Conservation (phyloP, 2,797 vertebrate species). For the Epinephelus coioides region DNA sequence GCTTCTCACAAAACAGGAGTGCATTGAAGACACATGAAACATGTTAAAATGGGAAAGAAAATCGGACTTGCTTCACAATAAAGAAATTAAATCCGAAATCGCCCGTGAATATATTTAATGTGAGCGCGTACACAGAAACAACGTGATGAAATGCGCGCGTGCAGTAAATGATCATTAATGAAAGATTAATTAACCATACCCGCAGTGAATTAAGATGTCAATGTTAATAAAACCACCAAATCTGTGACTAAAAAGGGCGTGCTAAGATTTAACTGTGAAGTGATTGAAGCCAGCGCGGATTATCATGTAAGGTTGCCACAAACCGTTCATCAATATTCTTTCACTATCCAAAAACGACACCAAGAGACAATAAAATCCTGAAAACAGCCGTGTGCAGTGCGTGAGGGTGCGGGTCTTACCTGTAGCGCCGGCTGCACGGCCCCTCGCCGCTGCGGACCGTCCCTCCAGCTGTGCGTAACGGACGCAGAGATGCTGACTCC, state of each 20-base stretch:
- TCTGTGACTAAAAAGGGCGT: not conserved
- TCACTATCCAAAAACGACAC: not conserved
- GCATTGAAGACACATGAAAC: slow-evolving; percentile 21
- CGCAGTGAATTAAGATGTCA: not conserved
- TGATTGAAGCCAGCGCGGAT: slow-evolving; percentile 21
- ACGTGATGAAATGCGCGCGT: slow-evolving; percentile 35
- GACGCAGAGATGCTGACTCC: slow-evolving; percentile 81
- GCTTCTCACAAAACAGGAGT: slow-evolving; percentile 44
- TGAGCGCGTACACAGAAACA: not conserved
- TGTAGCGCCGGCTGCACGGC: slow-evolving; percentile 47
- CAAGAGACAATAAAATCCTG: not conserved
- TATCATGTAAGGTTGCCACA: slow-evolving; percentile 24
- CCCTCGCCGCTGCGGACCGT: slow-evolving; percentile 36
- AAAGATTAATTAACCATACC: slow-evolving; percentile 18
- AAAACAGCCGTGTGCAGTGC: not conserved
- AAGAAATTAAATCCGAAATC: not conserved
- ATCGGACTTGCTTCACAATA: not conserved
- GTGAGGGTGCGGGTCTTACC: slow-evolving; percentile 52
- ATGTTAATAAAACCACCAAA: not conserved
- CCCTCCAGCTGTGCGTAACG: slow-evolving; percentile 79
- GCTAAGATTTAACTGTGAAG: not conserved
- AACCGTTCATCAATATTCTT: not conserved
- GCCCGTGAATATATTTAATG: not conserved
- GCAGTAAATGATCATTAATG: not conserved
- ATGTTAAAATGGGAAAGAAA: slow-evolving; percentile 7